Evolutionary conservation across 1,140 invertebrate genomes (phyloP).

Genomic region (Drosophila pruinosa): DNA sequence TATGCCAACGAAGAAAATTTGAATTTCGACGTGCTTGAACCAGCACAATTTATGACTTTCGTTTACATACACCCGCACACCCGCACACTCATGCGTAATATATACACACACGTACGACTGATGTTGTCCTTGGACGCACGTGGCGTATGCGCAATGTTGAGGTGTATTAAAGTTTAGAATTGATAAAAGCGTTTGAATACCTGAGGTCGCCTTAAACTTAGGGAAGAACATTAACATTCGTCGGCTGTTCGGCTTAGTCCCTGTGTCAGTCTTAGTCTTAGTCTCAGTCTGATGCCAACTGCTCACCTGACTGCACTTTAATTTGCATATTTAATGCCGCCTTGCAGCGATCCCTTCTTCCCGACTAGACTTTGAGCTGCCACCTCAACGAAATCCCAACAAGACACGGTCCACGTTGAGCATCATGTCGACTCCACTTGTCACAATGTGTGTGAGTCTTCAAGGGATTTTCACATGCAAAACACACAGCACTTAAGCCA

Average conservation of each 20-base stretch:
- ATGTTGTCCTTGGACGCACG: slow-evolving; percentile 50
- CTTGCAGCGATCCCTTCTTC: slow-evolving; percentile 11
- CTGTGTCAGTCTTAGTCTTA: not conserved
- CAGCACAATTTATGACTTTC: slow-evolving; percentile 62
- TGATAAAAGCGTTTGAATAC: slow-evolving; percentile 44
- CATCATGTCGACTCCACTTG: not conserved
- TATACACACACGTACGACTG: slow-evolving; percentile 7
- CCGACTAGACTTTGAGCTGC: slow-evolving; percentile 1
- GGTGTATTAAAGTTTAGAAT: slow-evolving; percentile 35
- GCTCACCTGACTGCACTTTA: slow-evolving; percentile 44
- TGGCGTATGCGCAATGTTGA: slow-evolving; percentile 51
- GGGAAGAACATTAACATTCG: slow-evolving; percentile 13
- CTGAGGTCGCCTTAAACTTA: slow-evolving; percentile 14
- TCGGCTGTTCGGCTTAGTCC: not conserved
- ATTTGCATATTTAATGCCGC: slow-evolving; percentile 46
- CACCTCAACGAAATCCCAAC: not conserved
- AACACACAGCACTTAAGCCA: slow-evolving; percentile 41
- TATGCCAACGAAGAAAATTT: slow-evolving; percentile 55
- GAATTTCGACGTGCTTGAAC: slow-evolving; percentile 59
- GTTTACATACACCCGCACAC: slow-evolving; percentile 26
- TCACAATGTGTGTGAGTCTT: slow-evolving; percentile 22
- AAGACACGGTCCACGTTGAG: not conserved
- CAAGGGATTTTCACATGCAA: slow-evolving; percentile 42
- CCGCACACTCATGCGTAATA: no score
- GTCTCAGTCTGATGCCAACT: slow-evolving; percentile 11